phyloP scores from a whole-genome alignment of 2,797 vertebrate species.

The Enteromius thamalakanensis region DNA sequence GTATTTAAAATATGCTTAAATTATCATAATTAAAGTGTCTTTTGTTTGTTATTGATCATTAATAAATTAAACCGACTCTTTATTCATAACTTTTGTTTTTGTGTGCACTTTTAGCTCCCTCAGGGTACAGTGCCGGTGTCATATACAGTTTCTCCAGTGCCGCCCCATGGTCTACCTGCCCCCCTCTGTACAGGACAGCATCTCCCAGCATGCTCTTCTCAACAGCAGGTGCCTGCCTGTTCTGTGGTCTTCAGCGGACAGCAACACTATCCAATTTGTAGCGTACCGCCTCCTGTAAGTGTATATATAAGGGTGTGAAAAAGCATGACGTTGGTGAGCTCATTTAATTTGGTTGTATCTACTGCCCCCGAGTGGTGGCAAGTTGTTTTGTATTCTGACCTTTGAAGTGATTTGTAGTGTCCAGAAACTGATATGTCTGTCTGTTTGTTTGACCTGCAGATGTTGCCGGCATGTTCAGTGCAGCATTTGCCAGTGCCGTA shows the following conservation, averaged over 20 bases:
- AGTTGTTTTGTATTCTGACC: not conserved
- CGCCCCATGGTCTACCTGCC: conserved; percentile 90
- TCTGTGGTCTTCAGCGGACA: conserved; percentile 97
- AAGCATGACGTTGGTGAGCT: not conserved
- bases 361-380: conserved; percentile 65
- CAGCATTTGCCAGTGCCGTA: conserved; percentile 96
- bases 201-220: conserved; percentile 89
- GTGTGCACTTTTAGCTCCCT: conserved; percentile 80
- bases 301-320: not conserved
- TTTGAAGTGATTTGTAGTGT: not conserved
- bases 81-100: not conserved
- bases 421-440: not conserved
- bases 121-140: conserved; percentile 93
- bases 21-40: not conserved
- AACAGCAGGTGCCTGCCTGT: conserved; percentile 92
- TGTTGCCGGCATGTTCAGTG: conserved; percentile 95
- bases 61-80: not conserved
- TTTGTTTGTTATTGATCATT: not conserved
- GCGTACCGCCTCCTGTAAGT: conserved; percentile 73
- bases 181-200: conserved; percentile 94
- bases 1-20: not conserved
- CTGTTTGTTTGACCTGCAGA: conserved; percentile 71
- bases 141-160: conserved; percentile 91
- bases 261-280: conserved; percentile 92
- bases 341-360: conserved; percentile 27